Conservation (phyloP, 2,113 vertebrate genomes). For the Aphyosemion australe region DNA sequence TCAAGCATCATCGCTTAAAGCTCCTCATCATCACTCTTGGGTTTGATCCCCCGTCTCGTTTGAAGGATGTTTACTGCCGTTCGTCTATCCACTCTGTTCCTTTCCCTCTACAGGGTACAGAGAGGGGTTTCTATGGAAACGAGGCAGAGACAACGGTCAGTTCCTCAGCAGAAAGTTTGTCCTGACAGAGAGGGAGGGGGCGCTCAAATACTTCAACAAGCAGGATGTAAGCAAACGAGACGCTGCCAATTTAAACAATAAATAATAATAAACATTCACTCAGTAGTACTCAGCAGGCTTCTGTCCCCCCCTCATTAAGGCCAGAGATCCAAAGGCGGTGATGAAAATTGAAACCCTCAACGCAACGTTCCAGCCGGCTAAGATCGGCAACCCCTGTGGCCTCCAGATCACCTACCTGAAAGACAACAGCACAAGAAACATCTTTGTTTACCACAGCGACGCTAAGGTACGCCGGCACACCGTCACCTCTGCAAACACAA, state of each 20-base stretch:
- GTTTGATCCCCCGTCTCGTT: slow-evolving; percentile 12
- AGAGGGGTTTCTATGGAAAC: slow-evolving; percentile 96
- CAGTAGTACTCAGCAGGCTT: not conserved
- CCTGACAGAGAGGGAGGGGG: slow-evolving; percentile 90
- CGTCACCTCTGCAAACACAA: not conserved
- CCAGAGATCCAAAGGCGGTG: slow-evolving; percentile 91
- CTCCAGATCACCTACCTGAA: slow-evolving; percentile 94
- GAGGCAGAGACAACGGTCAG: slow-evolving; percentile 93
- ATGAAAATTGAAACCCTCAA: slow-evolving; percentile 94
- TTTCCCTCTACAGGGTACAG: slow-evolving; percentile 83
- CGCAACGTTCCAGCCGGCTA: slow-evolving; percentile 90
- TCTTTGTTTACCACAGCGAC: slow-evolving; percentile 93
- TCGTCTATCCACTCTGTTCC: not conserved
- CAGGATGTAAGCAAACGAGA: slow-evolving; percentile 84
- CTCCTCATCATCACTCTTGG: slow-evolving; percentile 5
- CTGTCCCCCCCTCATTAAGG: slow-evolving; percentile 71
- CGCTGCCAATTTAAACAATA: not conserved
- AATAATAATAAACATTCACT: not conserved
- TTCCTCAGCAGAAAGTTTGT: slow-evolving; percentile 94
- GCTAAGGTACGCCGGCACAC: slow-evolving; percentile 82
- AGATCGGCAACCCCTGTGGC: slow-evolving; percentile 91
- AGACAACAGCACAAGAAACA: slow-evolving; percentile 95
- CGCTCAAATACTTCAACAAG: slow-evolving; percentile 95
- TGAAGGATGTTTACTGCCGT: slow-evolving; percentile 10
- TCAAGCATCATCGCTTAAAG: not conserved